These are phyloP conservation scores for Ephestia elutella DNA, from an alignment of 1,140 invertebrate species.

Conservation along the genomic window DNA sequence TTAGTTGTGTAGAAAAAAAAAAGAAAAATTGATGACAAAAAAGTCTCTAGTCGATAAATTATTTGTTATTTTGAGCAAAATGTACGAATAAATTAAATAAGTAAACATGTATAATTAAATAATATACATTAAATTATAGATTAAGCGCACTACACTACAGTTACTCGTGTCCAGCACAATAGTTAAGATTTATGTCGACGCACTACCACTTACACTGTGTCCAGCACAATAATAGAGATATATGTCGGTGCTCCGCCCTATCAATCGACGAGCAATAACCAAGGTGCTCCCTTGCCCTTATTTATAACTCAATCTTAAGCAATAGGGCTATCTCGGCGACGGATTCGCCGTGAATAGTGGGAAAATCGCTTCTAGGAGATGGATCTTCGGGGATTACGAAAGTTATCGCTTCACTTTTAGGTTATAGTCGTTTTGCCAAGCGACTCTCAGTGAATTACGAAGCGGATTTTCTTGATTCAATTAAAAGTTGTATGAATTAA, in stretches of 20 bases:
- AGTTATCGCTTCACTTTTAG: neutral
- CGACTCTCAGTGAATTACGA: no score
- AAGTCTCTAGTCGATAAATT: no score
- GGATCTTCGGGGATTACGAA: neutral
- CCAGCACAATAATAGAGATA: neutral
- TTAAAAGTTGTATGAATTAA: no score
- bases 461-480: neutral
- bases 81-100: no score
- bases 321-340: neutral
- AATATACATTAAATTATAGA: neutral
- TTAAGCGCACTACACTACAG: no score
- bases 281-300: neutral
- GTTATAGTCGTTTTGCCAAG: neutral
- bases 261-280: neutral
- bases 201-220: neutral
- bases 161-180: neutral
- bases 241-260: neutral
- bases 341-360: neutral
- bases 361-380: neutral
- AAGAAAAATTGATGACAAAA: no score
- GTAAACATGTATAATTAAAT: no score
- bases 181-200: neutral
- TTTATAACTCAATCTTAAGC: slow-evolving; percentile 4
- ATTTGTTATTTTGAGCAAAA: no score
- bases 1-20: no score